Base-by-base conservation (phyloP, 2,888 invertebrate genomes). In the Pediacus dermestoides region DNA sequence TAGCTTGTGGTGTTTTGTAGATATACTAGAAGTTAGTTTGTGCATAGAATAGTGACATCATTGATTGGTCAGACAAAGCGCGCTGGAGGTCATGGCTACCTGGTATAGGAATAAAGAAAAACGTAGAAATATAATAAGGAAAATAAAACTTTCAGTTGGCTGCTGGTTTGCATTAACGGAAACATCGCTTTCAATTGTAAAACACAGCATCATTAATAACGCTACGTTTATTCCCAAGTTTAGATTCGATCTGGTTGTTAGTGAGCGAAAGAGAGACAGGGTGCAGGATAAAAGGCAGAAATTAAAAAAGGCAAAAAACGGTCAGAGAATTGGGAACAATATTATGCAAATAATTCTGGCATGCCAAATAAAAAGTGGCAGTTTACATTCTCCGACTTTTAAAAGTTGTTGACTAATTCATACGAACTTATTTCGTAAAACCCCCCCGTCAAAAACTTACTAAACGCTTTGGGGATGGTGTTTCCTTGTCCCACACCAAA, bases 381-480 rank as follows among this genome's bases (percentile, higher is more conserved):
- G 64, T 64, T 62, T 64, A 64, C 63, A 63, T 64, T 62, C 56
- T 59, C 58, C 57, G 60, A 64, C 63, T 62, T 48, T 63, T 63
- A 63, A 65, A 65, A 64, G 59, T 64, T 61, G 64, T 64, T 65
- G 63, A 64, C 63, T 65, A 65, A 65, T 65, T 65, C 63, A 64
- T 64, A 55, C 57, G 58, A 60, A 62, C 61, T 64, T 63, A 62
- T 61, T 62, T 60, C 53, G 46, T 44, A 39, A 47, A 45, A 46
- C 44, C 49, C 49, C 42, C 42, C 54, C 46, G 66, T 63, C 57
- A 62, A 58, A 58, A 63, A 61, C 52, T 55, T 28, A 26, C 55
- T 48, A 55, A 63, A 60, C 58, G 53, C 53, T 46, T 54, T 51
- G 49, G 46, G 52, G 46, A 43, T 48, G 46, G 47, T 31, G 30